These are phyloP conservation scores for Champsocephalus gunnari DNA, from an alignment of 2,797 vertebrate species.

Conservation along the genomic window DNA sequence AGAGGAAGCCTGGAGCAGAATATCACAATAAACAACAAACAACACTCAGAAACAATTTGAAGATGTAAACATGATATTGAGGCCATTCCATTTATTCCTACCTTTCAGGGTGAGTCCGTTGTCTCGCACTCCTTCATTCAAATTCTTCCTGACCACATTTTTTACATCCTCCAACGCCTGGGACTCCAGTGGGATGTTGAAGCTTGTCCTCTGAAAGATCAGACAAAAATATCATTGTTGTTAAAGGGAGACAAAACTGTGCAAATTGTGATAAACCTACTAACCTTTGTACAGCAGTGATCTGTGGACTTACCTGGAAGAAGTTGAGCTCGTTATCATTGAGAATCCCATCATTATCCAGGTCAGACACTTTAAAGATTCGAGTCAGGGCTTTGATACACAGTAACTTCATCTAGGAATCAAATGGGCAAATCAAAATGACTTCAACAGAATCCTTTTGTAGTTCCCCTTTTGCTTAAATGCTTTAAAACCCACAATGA, in stretches of 20 bases:
- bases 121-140: conserved; percentile 90
- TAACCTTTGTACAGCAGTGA: too few relatives aligned
- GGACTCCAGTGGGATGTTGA: conserved; percentile 93
- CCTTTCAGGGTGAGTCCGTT: conserved; percentile 94
- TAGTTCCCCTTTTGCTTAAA: background rate
- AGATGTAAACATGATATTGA: background rate
- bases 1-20: conserved; percentile 90
- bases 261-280: background rate
- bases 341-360: conserved; percentile 95
- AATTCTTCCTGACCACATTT: conserved; percentile 95
- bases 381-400: conserved; percentile 94
- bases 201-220: conserved; percentile 90
- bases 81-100: conserved; percentile 48
- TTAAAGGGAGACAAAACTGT: background rate
- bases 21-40: background rate
- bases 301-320: conserved; percentile 88
- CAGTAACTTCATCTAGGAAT: conserved; percentile 90
- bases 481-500: background rate
- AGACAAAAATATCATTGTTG: conserved; percentile 4
- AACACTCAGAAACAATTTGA: background rate
- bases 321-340: conserved; percentile 96
- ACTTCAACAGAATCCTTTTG: background rate
- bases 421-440: background rate
- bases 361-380: conserved; percentile 96
- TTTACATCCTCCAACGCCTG: conserved; percentile 97